phyloP scores from a whole-genome alignment of 2,797 vertebrate species.

The Malurus splendens region DNA sequence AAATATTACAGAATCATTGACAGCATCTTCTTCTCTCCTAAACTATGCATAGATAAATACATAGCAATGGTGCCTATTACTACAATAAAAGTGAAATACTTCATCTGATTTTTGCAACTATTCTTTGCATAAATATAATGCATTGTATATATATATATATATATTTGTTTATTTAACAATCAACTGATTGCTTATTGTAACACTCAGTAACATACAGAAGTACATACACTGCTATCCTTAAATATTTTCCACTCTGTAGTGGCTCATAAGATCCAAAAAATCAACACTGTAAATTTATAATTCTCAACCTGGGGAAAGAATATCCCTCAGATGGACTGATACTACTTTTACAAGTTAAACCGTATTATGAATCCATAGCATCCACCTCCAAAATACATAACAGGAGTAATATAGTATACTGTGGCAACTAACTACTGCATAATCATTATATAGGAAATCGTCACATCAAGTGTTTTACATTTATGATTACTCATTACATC shows the following conservation, averaged over 20 bases:
- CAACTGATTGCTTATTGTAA: conserved; percentile 45
- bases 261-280: conserved; percentile 37
- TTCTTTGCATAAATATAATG: conserved; percentile 48
- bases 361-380: conserved; percentile 36
- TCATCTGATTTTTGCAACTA: conserved; percentile 54
- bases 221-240: conserved; percentile 58
- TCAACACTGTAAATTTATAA: conserved; percentile 24
- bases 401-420: conserved; percentile 57
- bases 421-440: conserved; percentile 56
- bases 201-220: conserved; percentile 59
- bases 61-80: conserved; percentile 54
- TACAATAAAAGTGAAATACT: conserved; percentile 52
- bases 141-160: conserved; percentile 38
- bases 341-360: conserved; percentile 39
- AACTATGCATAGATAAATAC: conserved; percentile 67
- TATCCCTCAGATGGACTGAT: conserved; percentile 36
- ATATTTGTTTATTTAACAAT: conserved; percentile 34
- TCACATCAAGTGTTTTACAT: conserved; percentile 53
- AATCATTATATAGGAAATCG: conserved; percentile 47
- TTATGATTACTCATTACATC: conserved; percentile 55
- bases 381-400: conserved; percentile 54
- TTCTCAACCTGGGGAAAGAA: conserved; percentile 25
- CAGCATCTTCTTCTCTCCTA: conserved; percentile 59
- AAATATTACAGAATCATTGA: conserved; percentile 67
- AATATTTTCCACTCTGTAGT: conserved; percentile 63